phyloP scores from a whole-genome alignment of 2,888 invertebrate genomes.

The Chrysolina haemoptera region DNA sequence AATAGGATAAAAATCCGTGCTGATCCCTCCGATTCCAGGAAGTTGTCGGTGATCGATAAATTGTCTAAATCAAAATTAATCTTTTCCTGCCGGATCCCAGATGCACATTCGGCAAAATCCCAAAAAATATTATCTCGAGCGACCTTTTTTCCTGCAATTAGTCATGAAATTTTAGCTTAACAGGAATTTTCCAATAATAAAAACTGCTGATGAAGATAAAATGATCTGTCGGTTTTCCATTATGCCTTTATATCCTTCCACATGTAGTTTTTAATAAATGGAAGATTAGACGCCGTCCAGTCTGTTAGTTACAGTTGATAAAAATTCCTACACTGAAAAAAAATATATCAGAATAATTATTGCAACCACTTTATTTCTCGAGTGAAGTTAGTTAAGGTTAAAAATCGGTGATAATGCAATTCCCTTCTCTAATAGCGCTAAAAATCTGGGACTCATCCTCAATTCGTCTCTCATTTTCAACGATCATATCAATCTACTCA shows the following conservation, averaged over 20 bases:
- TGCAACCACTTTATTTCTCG: too few species aligned
- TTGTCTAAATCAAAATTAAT: constrained; percentile 7
- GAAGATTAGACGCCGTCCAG: background rate
- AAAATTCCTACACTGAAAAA: background rate
- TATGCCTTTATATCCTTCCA: background rate
- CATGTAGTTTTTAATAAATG: background rate
- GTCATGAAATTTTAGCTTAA: background rate
- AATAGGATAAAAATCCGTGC: background rate
- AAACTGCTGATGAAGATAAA: constrained; percentile 11
- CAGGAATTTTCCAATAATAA: background rate
- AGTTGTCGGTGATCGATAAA: background rate
- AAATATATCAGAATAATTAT: background rate
- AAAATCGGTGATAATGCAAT: too few species aligned
- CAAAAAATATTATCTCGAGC: background rate
- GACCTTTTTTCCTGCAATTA: background rate
- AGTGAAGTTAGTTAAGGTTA: too few species aligned
- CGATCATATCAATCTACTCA: too few species aligned
- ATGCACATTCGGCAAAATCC: background rate
- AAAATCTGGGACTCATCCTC: too few species aligned
- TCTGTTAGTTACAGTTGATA: background rate
- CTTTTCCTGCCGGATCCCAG: background rate
- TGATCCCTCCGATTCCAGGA: background rate
- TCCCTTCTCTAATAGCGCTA: too few species aligned
- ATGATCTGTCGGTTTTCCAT: background rate
- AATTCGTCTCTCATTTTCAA: too few species aligned